These are phyloP conservation scores for Dinoponera quadriceps DNA, from an alignment of 1,140 invertebrate genomes.

Conservation along the genomic window DNA sequence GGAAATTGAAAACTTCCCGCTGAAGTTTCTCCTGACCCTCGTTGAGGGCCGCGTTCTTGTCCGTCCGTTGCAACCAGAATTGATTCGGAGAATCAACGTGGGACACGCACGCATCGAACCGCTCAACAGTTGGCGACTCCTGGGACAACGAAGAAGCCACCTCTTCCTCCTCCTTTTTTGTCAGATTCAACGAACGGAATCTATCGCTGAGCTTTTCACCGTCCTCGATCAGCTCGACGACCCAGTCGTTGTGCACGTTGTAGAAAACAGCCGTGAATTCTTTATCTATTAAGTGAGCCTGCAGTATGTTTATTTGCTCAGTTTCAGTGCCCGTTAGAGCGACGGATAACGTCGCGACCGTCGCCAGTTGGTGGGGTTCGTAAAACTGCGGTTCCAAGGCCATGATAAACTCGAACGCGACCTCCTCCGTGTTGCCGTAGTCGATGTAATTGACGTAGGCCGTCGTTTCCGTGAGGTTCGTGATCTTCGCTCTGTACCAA, in stretches of 20 bases:
- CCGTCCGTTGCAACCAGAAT: constrained; percentile 78
- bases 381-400: constrained; percentile 86
- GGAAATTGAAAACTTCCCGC: constrained; percentile 83
- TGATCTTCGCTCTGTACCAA: constrained; percentile 84
- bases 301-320: constrained; percentile 76
- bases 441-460: constrained; percentile 85
- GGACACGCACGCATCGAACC: constrained; percentile 73
- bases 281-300: constrained; percentile 71
- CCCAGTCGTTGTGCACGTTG: constrained; percentile 79
- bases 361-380: constrained; percentile 85
- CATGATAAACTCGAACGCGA: constrained; percentile 71
- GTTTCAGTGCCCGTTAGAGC: constrained; percentile 77
- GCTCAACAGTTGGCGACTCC: constrained; percentile 69
- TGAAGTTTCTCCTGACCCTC: constrained; percentile 87
- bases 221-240: constrained; percentile 74
- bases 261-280: constrained; percentile 77
- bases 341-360: constrained; percentile 83
- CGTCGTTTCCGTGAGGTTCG: constrained; percentile 46
- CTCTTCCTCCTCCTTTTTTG: constrained; percentile 32
- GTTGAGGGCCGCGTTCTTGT: constrained; percentile 65
- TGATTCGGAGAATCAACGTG: constrained; percentile 79
- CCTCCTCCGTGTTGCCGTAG: constrained; percentile 85
- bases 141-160: neutral
- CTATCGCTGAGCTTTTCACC: constrained; percentile 78
- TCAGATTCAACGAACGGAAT: constrained; percentile 59